These are phyloP conservation scores for Tetheella fluctuosa DNA, from an alignment of 2,888 invertebrate genomes.

Conservation along the genomic window DNA sequence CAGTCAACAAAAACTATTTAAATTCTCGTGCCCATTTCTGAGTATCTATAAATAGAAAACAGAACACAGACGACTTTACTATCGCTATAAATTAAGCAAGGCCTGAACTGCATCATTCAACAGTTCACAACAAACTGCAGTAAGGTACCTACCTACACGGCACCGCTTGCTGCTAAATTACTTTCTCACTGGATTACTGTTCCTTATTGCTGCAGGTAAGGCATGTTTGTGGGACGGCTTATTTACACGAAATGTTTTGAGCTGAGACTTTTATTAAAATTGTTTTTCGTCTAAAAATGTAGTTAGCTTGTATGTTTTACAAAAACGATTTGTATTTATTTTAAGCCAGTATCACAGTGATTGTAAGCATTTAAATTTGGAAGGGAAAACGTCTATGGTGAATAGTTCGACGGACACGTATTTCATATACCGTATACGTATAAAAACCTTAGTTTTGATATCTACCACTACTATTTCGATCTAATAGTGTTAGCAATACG, in stretches of 20 bases:
- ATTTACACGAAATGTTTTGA: conserved; percentile 2
- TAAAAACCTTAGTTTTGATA: too few relatives aligned
- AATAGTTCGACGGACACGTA: too few relatives aligned
- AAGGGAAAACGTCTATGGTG: too few relatives aligned
- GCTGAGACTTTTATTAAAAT: conserved; percentile 1
- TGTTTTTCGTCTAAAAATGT: neutral
- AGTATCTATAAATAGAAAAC: neutral
- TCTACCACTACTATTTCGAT: too few relatives aligned
- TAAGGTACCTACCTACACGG: neutral
- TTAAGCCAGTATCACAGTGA: too few relatives aligned
- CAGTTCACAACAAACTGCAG: neutral
- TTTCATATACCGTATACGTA: too few relatives aligned
- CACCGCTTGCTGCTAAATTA: conserved; percentile 29
- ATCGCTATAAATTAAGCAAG: neutral
- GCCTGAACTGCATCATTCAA: neutral
- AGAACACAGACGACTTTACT: neutral
- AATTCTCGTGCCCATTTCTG: neutral
- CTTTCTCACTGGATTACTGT: conserved; percentile 36
- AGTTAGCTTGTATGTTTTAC: neutral
- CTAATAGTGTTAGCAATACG: too few relatives aligned
- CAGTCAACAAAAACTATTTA: neutral
- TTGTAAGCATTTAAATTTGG: too few relatives aligned
- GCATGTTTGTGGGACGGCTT: neutral
- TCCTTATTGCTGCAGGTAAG: conserved; percentile 33
- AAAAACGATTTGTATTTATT: neutral